A percentile compares a stretch with the other conserved stretches of the same genome.
phyloP scores from a whole-genome alignment of 2,113 vertebrate genomes.

The Columbina picui region DNA sequence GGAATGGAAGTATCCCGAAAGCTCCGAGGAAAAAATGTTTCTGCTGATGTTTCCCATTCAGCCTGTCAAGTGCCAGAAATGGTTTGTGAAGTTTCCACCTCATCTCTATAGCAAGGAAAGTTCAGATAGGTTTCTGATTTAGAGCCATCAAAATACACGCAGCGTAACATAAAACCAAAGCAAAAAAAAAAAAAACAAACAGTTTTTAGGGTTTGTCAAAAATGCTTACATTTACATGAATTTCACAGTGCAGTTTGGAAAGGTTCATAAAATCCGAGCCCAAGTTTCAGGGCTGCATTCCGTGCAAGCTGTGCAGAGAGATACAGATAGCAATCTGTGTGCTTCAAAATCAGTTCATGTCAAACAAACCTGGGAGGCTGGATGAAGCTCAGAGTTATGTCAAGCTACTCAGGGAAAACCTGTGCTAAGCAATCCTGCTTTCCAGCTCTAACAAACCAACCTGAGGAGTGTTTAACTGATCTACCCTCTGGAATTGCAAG shows the following conservation, averaged over 20 bases:
- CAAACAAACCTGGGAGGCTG: neutral
- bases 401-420: neutral
- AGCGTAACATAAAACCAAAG: neutral
- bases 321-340: neutral
- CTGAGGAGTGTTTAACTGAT: neutral
- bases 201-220: neutral
- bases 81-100: neutral
- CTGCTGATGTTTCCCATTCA: neutral
- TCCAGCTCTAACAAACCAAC: neutral
- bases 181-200: neutral
- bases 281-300: neutral
- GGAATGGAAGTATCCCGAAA: neutral
- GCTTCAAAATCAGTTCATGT: neutral
- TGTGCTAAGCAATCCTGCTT: neutral
- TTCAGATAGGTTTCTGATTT: neutral
- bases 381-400: neutral
- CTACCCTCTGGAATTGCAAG: neutral
- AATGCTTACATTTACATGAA: neutral
- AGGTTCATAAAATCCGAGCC: neutral
- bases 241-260: neutral
- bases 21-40: neutral
- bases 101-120: neutral
- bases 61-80: neutral
- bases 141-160: neutral
- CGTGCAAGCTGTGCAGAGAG: neutral